Percentiles rank a stretch among this genome's conserved stretches.
phyloP scores from a whole-genome alignment of 2,113 vertebrate species.

The western clawed frog (Xenopus tropicalis) region DNA sequence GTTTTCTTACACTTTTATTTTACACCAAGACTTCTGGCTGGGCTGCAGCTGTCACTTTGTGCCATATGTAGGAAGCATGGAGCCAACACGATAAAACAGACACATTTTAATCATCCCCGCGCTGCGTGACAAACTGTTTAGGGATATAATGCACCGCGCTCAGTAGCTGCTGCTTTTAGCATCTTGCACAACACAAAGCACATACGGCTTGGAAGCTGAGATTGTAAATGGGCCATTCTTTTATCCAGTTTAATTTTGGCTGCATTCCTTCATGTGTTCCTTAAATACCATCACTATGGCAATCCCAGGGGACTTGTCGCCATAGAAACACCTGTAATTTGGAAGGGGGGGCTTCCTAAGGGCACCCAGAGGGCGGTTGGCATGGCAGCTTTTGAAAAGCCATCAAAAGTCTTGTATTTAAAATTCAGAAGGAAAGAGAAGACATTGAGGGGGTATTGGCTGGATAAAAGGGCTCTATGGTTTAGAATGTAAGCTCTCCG shows the following conservation, averaged over 20 bases:
- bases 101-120: too few relatives aligned
- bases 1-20: too few relatives aligned
- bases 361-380: slow-evolving; percentile 19
- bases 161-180: not conserved
- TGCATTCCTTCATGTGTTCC: slow-evolving; percentile 25
- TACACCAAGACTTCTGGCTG: too few relatives aligned
- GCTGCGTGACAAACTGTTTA: too few relatives aligned
- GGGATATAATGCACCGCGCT: too few relatives aligned
- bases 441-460: not conserved
- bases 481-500: not conserved
- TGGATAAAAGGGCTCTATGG: not conserved
- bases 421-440: not conserved
- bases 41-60: too few relatives aligned
- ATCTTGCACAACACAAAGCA: not conserved
- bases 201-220: not conserved
- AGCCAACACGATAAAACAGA: too few relatives aligned
- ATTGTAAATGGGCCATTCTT: slow-evolving; percentile 16
- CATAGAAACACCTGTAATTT: slow-evolving; percentile 44
- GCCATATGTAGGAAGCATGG: too few relatives aligned
- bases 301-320: slow-evolving; percentile 34
- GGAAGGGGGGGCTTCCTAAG: slow-evolving; percentile 22
- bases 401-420: slow-evolving; percentile 9
- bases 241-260: slow-evolving; percentile 28
- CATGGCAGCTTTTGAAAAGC: slow-evolving; percentile 16
- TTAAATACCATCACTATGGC: slow-evolving; percentile 41